Conservation (phyloP, 2,797 vertebrate species). For the Cyclopterus lumpus region DNA sequence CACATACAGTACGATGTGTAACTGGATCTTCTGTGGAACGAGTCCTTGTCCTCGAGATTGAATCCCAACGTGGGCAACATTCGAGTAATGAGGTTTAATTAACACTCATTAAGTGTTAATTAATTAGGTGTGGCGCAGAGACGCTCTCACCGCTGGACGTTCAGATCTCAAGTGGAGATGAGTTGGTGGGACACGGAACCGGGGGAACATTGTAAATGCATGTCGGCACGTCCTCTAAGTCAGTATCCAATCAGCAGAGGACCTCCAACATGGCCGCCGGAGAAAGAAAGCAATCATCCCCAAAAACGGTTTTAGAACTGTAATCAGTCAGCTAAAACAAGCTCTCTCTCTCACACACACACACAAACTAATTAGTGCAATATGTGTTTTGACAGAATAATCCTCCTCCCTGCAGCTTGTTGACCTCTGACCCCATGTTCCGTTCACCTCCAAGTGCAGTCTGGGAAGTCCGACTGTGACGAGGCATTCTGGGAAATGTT, state of each 20-base stretch:
- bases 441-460: constrained; percentile 11
- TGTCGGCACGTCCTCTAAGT: neutral
- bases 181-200: neutral
- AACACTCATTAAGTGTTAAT: too few relatives aligned
- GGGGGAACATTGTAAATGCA: neutral
- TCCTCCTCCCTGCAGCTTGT: constrained; percentile 8
- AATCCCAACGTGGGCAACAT: neutral
- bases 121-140: neutral
- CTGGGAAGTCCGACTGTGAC: constrained; percentile 1
- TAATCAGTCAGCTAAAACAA: neutral
- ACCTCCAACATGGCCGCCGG: constrained; percentile 2
- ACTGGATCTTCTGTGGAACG: neutral
- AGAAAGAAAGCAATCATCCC: constrained; percentile 1
- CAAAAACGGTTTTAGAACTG: constrained; percentile 4
- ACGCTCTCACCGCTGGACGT: neutral
- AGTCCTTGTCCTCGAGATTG: neutral
- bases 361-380: constrained; percentile 11
- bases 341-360: neutral
- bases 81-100: neutral
- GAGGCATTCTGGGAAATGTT: constrained; percentile 2
- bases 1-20: neutral
- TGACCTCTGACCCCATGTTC: constrained; percentile 18
- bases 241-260: constrained; percentile 5
- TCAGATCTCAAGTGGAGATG: neutral
- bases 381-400: neutral